Base-by-base conservation (phyloP, 2,113 vertebrate species). In the Mixornis gularis region DNA sequence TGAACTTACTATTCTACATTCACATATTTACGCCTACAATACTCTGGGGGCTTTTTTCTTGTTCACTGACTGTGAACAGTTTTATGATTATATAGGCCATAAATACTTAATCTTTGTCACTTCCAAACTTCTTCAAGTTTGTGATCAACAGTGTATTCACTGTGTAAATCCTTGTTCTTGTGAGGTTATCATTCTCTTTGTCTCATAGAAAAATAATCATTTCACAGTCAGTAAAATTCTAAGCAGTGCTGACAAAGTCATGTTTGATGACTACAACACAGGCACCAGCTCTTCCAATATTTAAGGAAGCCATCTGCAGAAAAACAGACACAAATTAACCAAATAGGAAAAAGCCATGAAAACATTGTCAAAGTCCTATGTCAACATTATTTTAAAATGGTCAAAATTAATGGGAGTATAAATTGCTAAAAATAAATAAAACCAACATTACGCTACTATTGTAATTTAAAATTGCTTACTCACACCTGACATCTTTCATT, bases 191-290 rank as follows among this genome's bases (percentile, higher is more conserved):
- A 66, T 91, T 94, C 80, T 91, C 38, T 8, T 66, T 85, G 40
- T 92, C 87, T 89, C 74, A 92, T 97, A 97, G 91, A 97, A 98
- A 97, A 98, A 97, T 97, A 98, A 92, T 79, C 7, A 96, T 76
- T 97, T 81, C 94, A 93, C 69, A 94, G 93, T 95, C 95, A 94
- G 88, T 95, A 89, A 96, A 96, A 93, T 92, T 19, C 72, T 51
- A 84, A 80, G 72, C 55, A 93, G 66, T 69, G 74, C 66, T 76
- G 92, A 64, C 43, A 77, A 72, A 93, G 51, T 98, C 96, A 98
- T 34, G 97, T 79, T 98, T 98, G 96, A 98, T 98, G 92, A 98
- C 98, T 72, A 98, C 97, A 55, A 98, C 97, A 82, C 98, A 98
- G 76, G 98, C 98, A 71, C 98, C 98, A 46, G 98, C 98, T 96